Evolutionary conservation across 2,888 invertebrate species (phyloP), one percentile per base, ranked within the genome.

Genomic region (Seira sanloemensis): DNA sequence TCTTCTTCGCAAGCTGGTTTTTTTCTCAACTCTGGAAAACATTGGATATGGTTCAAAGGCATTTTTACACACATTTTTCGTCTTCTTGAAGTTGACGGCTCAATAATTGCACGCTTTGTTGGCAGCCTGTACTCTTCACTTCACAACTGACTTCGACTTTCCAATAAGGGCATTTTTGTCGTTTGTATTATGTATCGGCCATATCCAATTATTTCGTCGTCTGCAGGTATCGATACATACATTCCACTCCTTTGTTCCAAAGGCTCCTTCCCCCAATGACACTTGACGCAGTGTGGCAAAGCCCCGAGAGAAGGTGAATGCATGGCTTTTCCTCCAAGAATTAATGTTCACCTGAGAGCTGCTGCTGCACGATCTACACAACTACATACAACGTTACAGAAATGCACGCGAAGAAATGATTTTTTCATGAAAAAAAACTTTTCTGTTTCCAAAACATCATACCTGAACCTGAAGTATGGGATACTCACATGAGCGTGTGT

Each of bases 371-470:
- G 12, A 62, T 21, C 21, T 16, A 9, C 62, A 62, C 62, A 62
- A 37, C 37, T 37, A 37, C 37, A 37, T 37, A 37, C 37, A 7
- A 18, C n/a, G 58, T 58, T 58, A 58, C 58, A 18, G 58, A 4
- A 62, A 58, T 18, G 67, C 78, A 78, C 78, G 78, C 78, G 69
- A 78, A 71, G 78, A 78, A 78, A 69, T 58, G 62, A 78, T 78
- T 71, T 71, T 78, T 78, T 16, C 58, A 65, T 71, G 21, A 62
- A n/a, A n/a, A n/a, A n/a, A n/a, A n/a, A 62, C 2, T 62, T 50
- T 50, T 21, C 62, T 62, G n/a, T 37, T 37, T n/a, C 19, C 62
- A 62, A 62, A 62, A 62, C 23, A 37, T 5, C 37, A 37, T 37
- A 37, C 62, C n/a, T 62, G 21, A 62, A 12, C 37, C 7, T 37